Conservation (phyloP, 2,797 vertebrate genomes). For the Morelia viridis region DNA sequence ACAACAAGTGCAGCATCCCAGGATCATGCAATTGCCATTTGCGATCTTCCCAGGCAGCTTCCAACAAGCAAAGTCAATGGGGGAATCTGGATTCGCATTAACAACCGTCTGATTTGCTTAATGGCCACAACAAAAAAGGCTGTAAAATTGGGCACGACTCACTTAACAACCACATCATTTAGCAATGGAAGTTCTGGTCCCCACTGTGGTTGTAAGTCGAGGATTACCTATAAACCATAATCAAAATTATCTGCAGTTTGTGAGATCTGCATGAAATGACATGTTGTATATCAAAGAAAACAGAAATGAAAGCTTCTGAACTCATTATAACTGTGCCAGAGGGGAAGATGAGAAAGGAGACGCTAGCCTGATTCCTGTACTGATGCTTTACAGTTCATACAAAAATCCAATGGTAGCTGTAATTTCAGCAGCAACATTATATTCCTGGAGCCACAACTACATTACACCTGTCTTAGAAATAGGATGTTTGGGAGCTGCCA, state of each 20-base stretch:
- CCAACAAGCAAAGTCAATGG: too few species aligned
- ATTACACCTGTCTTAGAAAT: background rate
- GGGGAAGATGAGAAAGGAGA: background rate
- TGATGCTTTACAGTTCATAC: background rate
- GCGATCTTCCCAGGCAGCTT: too few species aligned
- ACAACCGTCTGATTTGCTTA: too few species aligned
- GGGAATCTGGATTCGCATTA: too few species aligned
- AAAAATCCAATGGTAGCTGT: background rate
- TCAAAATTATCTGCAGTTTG: background rate
- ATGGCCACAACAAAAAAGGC: too few species aligned
- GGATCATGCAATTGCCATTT: too few species aligned
- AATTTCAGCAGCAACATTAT: background rate
- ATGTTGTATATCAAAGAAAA: background rate
- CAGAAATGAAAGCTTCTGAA: background rate
- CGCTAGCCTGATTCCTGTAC: background rate
- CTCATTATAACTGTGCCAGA: background rate
- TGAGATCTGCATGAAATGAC: background rate
- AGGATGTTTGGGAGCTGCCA: background rate
- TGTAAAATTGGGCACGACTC: too few species aligned
- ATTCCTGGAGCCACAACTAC: background rate
- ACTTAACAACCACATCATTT: too few species aligned
- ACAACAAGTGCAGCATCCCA: too few species aligned
- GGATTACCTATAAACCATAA: background rate
- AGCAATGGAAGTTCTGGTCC: too few species aligned
- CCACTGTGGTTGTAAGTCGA: too few species aligned